Conservation (phyloP, 2,113 vertebrate genomes). For the Coturnix japonica region DNA sequence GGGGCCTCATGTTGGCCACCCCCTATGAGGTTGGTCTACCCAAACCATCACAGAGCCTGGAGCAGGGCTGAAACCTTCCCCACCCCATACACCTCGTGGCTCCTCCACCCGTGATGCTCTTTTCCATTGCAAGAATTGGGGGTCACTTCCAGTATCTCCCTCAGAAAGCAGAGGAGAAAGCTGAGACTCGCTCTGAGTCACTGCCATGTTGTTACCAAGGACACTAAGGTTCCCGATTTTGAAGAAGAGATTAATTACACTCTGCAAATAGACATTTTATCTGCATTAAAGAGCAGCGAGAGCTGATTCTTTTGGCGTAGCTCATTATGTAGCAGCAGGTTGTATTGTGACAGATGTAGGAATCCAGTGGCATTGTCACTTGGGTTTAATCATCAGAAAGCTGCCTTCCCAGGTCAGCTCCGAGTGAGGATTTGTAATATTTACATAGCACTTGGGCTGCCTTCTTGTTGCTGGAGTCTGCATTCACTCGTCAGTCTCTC, state of each 20-base stretch:
- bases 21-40: background rate
- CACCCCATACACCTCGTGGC: background rate
- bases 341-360: conserved; percentile 66
- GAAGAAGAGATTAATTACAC: conserved; percentile 68
- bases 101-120: background rate
- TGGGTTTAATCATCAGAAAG: conserved; percentile 61
- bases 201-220: conserved; percentile 69
- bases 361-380: conserved; percentile 44
- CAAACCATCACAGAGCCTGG: background rate
- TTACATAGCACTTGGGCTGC: conserved; percentile 62
- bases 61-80: background rate
- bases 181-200: conserved; percentile 41
- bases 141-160: conserved; percentile 3
- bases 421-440: conserved; percentile 60
- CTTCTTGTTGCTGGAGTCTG: conserved; percentile 45
- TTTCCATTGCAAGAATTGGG: background rate
- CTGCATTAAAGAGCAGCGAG: conserved; percentile 55
- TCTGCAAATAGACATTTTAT: conserved; percentile 66
- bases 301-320: conserved; percentile 24
- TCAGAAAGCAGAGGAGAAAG: conserved; percentile 23
- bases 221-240: conserved; percentile 68
- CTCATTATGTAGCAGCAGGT: conserved; percentile 62
- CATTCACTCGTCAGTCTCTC: conserved; percentile 64
- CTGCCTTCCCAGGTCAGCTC: conserved; percentile 57
- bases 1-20: background rate